Conservation (phyloP, 1,140 invertebrate species). For the Calycopis cecrops region DNA sequence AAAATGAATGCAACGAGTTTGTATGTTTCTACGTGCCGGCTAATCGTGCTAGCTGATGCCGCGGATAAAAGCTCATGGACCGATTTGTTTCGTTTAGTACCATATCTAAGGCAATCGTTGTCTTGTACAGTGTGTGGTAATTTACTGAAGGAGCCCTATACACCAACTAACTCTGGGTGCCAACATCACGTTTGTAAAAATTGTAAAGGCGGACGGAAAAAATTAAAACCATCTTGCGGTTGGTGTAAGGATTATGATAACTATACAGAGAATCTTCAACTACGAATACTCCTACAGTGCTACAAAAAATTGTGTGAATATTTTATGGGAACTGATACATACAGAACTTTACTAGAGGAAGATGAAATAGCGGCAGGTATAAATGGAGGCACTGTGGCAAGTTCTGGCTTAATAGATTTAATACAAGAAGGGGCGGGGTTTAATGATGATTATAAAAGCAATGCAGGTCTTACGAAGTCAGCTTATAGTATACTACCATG, state of each 20-base stretch:
- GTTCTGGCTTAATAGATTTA: conserved; percentile 81
- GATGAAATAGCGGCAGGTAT: conserved; percentile 65
- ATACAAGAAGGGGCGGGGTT: conserved; percentile 88
- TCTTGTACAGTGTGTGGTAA: conserved; percentile 92
- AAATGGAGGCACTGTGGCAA: conserved; percentile 69
- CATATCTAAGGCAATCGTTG: conserved; percentile 89
- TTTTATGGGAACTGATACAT: conserved; percentile 83
- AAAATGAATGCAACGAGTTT: conserved; percentile 90
- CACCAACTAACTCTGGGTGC: conserved; percentile 87
- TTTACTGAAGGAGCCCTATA: conserved; percentile 87
- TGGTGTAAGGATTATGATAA: conserved; percentile 90
- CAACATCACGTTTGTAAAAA: conserved; percentile 90
- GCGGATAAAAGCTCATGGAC: conserved; percentile 83
- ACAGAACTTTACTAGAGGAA: conserved; percentile 77
- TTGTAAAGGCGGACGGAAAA: conserved; percentile 89
- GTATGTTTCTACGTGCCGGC: conserved; percentile 88
- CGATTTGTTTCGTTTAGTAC: conserved; percentile 88
- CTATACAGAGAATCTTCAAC: conserved; percentile 88
- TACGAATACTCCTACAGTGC: conserved; percentile 88
- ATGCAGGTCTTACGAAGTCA: conserved; percentile 80
- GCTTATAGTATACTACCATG: conserved; percentile 84
- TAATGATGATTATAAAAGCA: conserved; percentile 84
- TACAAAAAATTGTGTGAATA: conserved; percentile 93
- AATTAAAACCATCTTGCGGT: conserved; percentile 87
- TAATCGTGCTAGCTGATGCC: conserved; percentile 81